Evolutionary conservation across 2,113 vertebrate species (phyloP), one percentile per base, ranked within the genome.

Genomic region (Pygathrix nemaeus): DNA sequence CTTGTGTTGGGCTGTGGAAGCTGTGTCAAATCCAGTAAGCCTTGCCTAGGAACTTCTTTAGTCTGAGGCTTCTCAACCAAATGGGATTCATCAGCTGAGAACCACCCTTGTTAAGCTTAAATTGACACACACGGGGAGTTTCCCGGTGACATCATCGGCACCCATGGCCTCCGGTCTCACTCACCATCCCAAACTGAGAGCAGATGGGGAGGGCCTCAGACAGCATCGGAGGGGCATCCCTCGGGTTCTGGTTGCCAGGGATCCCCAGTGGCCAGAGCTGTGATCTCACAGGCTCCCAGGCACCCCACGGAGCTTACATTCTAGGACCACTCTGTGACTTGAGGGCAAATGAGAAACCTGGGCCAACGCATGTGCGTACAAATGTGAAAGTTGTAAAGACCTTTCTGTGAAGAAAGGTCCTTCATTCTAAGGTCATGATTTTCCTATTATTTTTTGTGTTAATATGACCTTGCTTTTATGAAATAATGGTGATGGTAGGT

Each of bases 201-300:
- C 0, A n/a, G 35, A 32, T 3, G 20, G 38, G n/a, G 1, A 57
- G 38, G 11, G 48, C 57, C 59, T 78, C 81, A 5, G 23, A n/a
- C 50, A n/a, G 50, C 86, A 18, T 72, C 70, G 10, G 18, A 43
- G 81, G 45, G 14, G 3, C 18, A 4, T 17, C 48, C 38, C 72
- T 55, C 12, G 17, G 9, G 52, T 72, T 94, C 94, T 70, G 72
- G 93, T 96, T 94, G 70, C 94, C 91, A 88, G n/a, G 81, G 72
- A 86, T 30, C 61, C 61, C 61, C 61, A 64, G 5, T 64, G 27
- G 76, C 75, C 50, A 40, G 59, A 68, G 35, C 45, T 80, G 20
- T 90, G 96, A 66, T 57, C 61, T 94, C 70, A 75, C 72, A 23
- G 87, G 81, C 55, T 4, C 30, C 59, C 45, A 55, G 35, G 45